Conservation (phyloP, 92 coral and sea anemone species). For the Phenganax stokvisi region DNA sequence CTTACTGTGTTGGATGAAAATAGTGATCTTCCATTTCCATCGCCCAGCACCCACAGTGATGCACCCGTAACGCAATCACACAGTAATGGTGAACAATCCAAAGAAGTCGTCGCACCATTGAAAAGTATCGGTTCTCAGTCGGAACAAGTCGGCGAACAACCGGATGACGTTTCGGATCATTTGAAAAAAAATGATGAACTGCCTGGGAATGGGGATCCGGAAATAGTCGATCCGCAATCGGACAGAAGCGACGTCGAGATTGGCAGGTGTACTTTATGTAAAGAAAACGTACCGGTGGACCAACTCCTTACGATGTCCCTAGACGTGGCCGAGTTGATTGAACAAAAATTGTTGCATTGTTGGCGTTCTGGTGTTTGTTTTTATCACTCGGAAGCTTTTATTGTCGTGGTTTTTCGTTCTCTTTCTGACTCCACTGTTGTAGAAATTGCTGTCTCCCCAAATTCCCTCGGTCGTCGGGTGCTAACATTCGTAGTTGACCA, state of each 20-base stretch:
- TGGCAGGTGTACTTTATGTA: constrained; percentile 38
- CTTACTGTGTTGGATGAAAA: too few relatives aligned
- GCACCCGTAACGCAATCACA: neutral
- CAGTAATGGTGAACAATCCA: neutral
- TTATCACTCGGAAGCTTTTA: constrained; percentile 63
- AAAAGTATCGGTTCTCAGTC: neutral
- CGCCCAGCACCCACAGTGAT: neutral
- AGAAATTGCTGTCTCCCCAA: constrained; percentile 71
- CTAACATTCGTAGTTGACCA: constrained; percentile 87
- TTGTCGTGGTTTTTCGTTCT: constrained; percentile 50
- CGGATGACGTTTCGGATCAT: neutral
- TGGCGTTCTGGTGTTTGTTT: constrained; percentile 98
- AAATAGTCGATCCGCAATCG: neutral
- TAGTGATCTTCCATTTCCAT: neutral
- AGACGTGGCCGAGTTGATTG: constrained; percentile 64
- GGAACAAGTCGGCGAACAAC: neutral
- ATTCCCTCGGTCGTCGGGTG: constrained; percentile 80
- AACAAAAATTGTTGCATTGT: constrained; percentile 62
- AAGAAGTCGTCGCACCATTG: neutral
- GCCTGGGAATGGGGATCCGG: neutral
- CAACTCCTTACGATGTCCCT: constrained; percentile 51
- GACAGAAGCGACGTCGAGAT: constrained; percentile 1
- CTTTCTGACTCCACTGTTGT: constrained; percentile 65
- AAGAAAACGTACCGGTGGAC: constrained; percentile 48
- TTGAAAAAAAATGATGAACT: too few relatives aligned